phyloP scores from a whole-genome alignment of 2,888 invertebrate species.

The Catocala nupta region DNA sequence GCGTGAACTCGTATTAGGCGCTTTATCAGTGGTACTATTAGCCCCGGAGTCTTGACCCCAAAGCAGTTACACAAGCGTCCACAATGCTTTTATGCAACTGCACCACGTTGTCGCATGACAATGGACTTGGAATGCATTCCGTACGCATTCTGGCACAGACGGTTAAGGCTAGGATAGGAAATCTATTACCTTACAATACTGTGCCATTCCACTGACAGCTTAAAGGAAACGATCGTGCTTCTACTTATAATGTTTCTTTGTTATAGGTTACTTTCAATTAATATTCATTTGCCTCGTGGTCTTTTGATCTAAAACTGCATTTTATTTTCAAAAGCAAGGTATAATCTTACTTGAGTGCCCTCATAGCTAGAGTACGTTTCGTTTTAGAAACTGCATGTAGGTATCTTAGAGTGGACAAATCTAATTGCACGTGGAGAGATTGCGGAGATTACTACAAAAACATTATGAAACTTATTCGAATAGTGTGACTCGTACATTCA shows the following conservation, averaged over 20 bases:
- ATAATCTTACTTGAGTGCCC: too few species aligned
- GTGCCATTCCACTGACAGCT: conserved; percentile 39
- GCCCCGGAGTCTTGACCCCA: conserved; percentile 68
- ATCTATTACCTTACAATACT: conserved; percentile 57
- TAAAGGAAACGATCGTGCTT: conserved; percentile 37
- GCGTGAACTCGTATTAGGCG: neutral
- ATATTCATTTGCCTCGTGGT: too few species aligned
- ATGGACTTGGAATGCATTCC: conserved; percentile 79
- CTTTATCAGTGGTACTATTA: conserved; percentile 65
- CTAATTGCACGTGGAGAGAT: too few species aligned
- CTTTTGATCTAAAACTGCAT: too few species aligned
- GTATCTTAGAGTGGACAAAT: too few species aligned
- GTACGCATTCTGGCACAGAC: conserved; percentile 61
- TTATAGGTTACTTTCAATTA: too few species aligned
- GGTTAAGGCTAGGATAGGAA: conserved; percentile 54
- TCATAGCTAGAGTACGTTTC: too few species aligned
- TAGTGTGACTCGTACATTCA: conserved; percentile 17
- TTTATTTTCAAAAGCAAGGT: too few species aligned
- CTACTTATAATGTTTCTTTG: too few species aligned
- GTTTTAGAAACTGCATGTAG: too few species aligned
- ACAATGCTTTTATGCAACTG: conserved; percentile 68
- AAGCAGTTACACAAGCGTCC: conserved; percentile 70
- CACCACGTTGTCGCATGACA: conserved; percentile 73
- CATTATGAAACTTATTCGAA: conserved; percentile 15
- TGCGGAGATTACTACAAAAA: too few species aligned